Base-by-base conservation (phyloP, 2,797 vertebrate species). In the Sciurus vulgaris region DNA sequence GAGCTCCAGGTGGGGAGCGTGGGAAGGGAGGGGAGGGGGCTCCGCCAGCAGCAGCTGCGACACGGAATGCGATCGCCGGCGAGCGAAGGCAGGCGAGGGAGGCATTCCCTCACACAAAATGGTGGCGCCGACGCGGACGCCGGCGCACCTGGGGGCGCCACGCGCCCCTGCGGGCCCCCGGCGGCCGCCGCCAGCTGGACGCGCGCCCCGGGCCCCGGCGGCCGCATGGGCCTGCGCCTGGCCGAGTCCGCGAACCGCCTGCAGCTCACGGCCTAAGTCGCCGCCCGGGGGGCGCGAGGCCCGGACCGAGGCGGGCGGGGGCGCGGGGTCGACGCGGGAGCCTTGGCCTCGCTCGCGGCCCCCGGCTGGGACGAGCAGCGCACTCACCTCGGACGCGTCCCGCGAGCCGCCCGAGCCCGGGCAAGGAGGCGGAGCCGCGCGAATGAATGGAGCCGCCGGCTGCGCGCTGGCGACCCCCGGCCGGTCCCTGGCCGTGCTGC, bases 81-180 rank as follows among this genome's bases (percentile, higher is more conserved):
- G 18, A 26, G 59, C 24, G 10, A 3, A 18, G 24, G 47, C 33
- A 33, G 63, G 63, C 22, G 65, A 51, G 33, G 70, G 22, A 38
- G 11, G 83, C 88, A 94, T 93, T 81, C 96, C 93, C 96, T 49
- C 92, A 81, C 89, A 93, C 97, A 98, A 98, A 74, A 98, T 98
- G 97, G 97, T 84, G 97, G 97, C 93, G 83, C 95, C 9, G 30
- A 12, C 79, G 69, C 74, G 47, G 79, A 93, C 94, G 90, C 89
- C 78, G 9, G 74, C 86, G 74, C 92, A 95, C 97, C 97, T 92
- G 95, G 92, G 91, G 96, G n/a, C 89, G 2, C 91, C 72, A 3
- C 95, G 72, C 49, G 70, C 67, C 76, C 63, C 49, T 10, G 26
- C 13, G 44, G 28, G 2, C 65, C 17, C 82, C 30, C 51, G 35